Evolutionary conservation across 1,140 invertebrate species (phyloP).

Genomic region (Asobara japonica): DNA sequence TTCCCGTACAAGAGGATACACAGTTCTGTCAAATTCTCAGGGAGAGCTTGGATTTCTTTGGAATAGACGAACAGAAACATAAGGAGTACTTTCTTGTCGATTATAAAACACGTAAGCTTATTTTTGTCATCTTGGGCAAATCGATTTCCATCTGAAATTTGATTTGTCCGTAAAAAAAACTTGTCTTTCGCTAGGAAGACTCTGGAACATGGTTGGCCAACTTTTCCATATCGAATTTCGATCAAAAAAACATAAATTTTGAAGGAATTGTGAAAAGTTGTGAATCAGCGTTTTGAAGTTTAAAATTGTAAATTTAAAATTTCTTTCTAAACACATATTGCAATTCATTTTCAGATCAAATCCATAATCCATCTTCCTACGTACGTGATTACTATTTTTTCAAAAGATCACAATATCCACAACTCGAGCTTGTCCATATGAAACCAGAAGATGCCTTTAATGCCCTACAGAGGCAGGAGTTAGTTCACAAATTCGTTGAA

Average conservation of each 20-base stretch:
- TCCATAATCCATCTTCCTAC: conserved; percentile 92
- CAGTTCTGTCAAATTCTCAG: conserved; percentile 96
- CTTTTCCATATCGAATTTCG: too few relatives aligned
- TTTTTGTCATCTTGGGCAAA: conserved; percentile 27
- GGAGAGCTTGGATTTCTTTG: conserved; percentile 97
- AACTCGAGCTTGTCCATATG: conserved; percentile 95
- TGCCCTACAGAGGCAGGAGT: conserved; percentile 91
- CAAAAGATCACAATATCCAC: conserved; percentile 97
- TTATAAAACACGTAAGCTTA: conserved; percentile 94
- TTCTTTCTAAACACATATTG: neutral
- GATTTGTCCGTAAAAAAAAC: too few relatives aligned
- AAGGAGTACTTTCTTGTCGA: conserved; percentile 95
- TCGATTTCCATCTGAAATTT: too few relatives aligned
- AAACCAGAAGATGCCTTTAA: conserved; percentile 90
- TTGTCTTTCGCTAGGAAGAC: too few relatives aligned
- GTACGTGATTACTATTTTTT: conserved; percentile 99
- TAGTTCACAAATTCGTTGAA: conserved; percentile 95
- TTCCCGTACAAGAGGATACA: conserved; percentile 98
- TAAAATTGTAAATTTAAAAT: too few relatives aligned
- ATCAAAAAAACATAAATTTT: too few relatives aligned
- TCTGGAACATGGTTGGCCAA: too few relatives aligned
- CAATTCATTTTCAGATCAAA: conserved; percentile 77
- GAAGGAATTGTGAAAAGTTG: too few relatives aligned
- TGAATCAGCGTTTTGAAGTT: too few relatives aligned
- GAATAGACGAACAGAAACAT: conserved; percentile 90